phyloP scores from a whole-genome alignment of 2,113 vertebrate genomes.

The Alces alces region DNA sequence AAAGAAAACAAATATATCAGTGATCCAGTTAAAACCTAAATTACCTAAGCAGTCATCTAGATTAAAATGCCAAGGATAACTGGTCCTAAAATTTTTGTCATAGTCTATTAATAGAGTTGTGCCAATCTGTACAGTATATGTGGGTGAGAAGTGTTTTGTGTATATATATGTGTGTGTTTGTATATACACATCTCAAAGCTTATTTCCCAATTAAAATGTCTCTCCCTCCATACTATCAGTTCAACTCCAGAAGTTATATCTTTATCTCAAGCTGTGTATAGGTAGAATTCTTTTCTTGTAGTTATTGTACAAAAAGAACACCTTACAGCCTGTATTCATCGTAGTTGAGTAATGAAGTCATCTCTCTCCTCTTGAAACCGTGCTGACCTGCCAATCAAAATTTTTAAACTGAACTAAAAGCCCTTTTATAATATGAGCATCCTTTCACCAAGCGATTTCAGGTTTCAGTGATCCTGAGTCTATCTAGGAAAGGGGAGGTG shows the following conservation, averaged over 20 bases:
- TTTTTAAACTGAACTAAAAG: not conserved
- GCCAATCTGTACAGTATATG: not conserved
- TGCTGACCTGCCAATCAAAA: slow-evolving; percentile 24
- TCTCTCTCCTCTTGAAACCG: not conserved
- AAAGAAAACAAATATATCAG: not conserved
- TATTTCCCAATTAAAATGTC: slow-evolving; percentile 53
- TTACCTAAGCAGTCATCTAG: slow-evolving; percentile 70
- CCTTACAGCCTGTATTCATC: not conserved
- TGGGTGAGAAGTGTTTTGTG: not conserved
- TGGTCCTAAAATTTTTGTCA: slow-evolving; percentile 3
- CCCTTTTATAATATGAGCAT: not conserved
- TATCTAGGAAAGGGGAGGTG: not conserved
- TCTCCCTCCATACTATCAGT: slow-evolving; percentile 30
- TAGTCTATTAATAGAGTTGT: slow-evolving; percentile 7
- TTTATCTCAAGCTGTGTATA: slow-evolving; percentile 20
- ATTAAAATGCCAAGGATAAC: slow-evolving; percentile 52
- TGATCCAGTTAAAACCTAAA: slow-evolving; percentile 66
- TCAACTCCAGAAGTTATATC: slow-evolving; percentile 36
- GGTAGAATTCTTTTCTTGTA: not conserved
- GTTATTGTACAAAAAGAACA: slow-evolving; percentile 7
- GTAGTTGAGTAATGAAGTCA: not conserved
- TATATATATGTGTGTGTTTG: not conserved
- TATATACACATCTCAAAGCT: slow-evolving; percentile 38
- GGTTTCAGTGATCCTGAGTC: not conserved
- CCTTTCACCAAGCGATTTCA: not conserved